phyloP scores from a whole-genome alignment of 2,797 vertebrate genomes.

The Sebastes vulpes region DNA sequence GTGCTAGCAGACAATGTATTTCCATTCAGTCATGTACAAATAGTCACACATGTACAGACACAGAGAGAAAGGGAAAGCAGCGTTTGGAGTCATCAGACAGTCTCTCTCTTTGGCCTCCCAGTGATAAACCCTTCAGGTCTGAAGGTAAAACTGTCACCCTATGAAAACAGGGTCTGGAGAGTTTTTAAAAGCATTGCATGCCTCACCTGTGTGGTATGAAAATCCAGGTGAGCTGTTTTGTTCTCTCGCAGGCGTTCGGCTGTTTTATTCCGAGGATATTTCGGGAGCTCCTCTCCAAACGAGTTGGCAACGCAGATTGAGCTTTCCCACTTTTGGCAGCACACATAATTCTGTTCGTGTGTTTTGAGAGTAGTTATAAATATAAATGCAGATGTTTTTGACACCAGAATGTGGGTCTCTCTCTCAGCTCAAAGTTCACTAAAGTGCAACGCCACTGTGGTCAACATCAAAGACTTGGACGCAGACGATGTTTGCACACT shows the following conservation, averaged over 20 bases:
- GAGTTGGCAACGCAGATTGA: background rate
- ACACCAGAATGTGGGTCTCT: constrained; percentile 54
- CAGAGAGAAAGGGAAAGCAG: constrained; percentile 20
- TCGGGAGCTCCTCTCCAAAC: background rate
- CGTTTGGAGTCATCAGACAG: constrained; percentile 34
- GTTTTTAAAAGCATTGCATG: constrained; percentile 50
- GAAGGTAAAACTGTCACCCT: constrained; percentile 55
- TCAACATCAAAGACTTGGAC: constrained; percentile 71
- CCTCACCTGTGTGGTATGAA: constrained; percentile 58
- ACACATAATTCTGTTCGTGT: constrained; percentile 36
- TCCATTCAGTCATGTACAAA: constrained; percentile 42
- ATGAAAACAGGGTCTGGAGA: constrained; percentile 45
- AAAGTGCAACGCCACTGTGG: constrained; percentile 53
- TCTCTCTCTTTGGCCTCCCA: constrained; percentile 13
- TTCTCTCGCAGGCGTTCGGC: constrained; percentile 24
- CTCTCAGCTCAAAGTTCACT: constrained; percentile 33
- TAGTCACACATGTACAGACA: background rate
- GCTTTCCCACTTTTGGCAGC: constrained; percentile 26
- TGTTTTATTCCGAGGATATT: constrained; percentile 20
- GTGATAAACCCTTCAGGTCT: constrained; percentile 34
- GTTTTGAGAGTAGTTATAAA: constrained; percentile 50
- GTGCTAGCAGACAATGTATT: constrained; percentile 41
- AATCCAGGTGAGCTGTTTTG: constrained; percentile 43
- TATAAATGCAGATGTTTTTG: constrained; percentile 71
- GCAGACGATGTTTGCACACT: constrained; percentile 59